phyloP scores from a whole-genome alignment of 1,140 invertebrate genomes.

The Bombus terrestris region DNA sequence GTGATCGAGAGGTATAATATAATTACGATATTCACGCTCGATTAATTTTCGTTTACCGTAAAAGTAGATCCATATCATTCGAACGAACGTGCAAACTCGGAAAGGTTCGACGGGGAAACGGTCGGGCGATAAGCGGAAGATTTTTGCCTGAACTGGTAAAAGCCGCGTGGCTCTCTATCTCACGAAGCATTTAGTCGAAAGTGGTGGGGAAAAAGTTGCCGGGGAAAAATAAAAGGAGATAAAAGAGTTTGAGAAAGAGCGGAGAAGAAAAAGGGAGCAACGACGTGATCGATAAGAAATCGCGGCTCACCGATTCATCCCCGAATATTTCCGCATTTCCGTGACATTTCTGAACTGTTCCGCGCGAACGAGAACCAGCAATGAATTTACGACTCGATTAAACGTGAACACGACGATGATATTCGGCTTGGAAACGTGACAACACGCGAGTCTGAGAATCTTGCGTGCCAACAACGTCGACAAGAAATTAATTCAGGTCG shows the following conservation, averaged over 20 bases:
- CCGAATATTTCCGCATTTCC: slow-evolving; percentile 68
- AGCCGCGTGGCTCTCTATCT: slow-evolving; percentile 28
- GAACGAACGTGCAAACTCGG: not conserved
- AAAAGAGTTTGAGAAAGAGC: slow-evolving; percentile 10
- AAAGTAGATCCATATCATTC: not conserved
- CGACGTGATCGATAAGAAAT: slow-evolving; percentile 68
- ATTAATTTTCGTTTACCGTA: not conserved
- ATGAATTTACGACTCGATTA: slow-evolving; percentile 71
- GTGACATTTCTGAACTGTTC: slow-evolving; percentile 67
- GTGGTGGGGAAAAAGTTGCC: slow-evolving; percentile 15
- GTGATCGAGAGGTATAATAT: not conserved
- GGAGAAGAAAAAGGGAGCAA: not conserved
- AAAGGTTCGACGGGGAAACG: not conserved
- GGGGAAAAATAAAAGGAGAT: slow-evolving; percentile 16
- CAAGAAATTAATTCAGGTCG: slow-evolving; percentile 63
- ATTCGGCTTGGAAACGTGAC: slow-evolving; percentile 14
- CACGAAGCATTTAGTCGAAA: slow-evolving; percentile 16
- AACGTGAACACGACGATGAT: slow-evolving; percentile 53
- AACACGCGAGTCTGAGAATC: not conserved
- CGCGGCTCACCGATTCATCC: slow-evolving; percentile 28
- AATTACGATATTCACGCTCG: not conserved
- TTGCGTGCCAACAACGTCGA: slow-evolving; percentile 11
- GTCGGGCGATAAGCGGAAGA: slow-evolving; percentile 14
- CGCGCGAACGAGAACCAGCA: slow-evolving; percentile 56
- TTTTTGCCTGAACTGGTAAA: slow-evolving; percentile 26